phyloP scores from a whole-genome alignment of 92 coral and sea anemone species.

The Porites cylindrica region DNA sequence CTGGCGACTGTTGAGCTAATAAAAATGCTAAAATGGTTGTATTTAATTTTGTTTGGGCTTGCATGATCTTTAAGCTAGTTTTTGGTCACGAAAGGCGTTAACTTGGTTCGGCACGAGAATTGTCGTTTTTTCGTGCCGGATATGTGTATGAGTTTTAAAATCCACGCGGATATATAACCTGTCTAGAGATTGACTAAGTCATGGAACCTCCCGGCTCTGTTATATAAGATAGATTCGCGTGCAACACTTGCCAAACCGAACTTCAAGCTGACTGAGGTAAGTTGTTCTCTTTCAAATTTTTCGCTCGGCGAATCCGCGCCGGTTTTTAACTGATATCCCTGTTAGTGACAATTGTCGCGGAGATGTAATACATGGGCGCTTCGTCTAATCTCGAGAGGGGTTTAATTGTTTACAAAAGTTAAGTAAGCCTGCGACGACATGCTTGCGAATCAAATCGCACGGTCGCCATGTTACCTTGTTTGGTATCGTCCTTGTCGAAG shows the following conservation, averaged over 20 bases:
- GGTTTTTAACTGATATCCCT: not conserved
- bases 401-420: constrained; percentile 26
- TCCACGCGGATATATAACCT: not conserved
- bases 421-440: constrained; percentile 17
- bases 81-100: constrained; percentile 30
- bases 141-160: not conserved
- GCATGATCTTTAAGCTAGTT: not conserved
- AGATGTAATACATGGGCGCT: not conserved
- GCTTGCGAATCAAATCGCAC: constrained; percentile 12
- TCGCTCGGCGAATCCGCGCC: not conserved
- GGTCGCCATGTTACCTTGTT: constrained; percentile 2
- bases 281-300: not conserved
- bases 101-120: constrained; percentile 3
- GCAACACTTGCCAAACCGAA: not conserved
- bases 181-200: not conserved
- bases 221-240: not conserved
- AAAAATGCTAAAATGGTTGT: not conserved
- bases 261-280: not conserved
- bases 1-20: not conserved
- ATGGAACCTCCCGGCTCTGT: not conserved
- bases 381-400: constrained; percentile 36
- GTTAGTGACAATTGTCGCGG: not conserved
- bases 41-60: constrained; percentile 21
- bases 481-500: constrained; percentile 32
- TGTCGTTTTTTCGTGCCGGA: not conserved